These are phyloP conservation scores for Morphnarchus princeps DNA, from an alignment of 2,113 vertebrate species.

Conservation along the genomic window DNA sequence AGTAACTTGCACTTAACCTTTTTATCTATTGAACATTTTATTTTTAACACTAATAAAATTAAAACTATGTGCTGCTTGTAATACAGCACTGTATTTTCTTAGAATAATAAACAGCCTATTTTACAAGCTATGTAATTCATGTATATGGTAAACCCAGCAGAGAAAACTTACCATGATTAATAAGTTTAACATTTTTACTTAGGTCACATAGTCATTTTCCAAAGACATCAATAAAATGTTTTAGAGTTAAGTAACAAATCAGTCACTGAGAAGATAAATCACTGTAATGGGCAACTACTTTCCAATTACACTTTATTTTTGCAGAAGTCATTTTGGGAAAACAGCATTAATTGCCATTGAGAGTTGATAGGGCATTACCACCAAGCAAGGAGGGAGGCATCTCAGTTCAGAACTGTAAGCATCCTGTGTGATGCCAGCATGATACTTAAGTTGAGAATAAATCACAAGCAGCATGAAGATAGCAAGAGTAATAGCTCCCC, in stretches of 20 bases:
- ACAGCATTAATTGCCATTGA: constrained; percentile 35
- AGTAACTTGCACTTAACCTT: constrained; percentile 31
- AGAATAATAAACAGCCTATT: constrained; percentile 24
- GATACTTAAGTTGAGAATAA: constrained; percentile 20
- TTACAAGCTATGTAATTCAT: constrained; percentile 39
- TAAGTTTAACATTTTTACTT: constrained; percentile 58
- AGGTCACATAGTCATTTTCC: constrained; percentile 26
- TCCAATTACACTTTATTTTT: constrained; percentile 52
- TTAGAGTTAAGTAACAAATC: constrained; percentile 57
- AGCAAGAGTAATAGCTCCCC: not conserved
- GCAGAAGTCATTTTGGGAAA: constrained; percentile 38
- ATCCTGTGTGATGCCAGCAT: constrained; percentile 29
- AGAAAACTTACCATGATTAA: constrained; percentile 38
- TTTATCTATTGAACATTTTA: constrained; percentile 2
- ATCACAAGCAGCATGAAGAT: constrained; percentile 17
- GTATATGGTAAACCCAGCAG: constrained; percentile 1
- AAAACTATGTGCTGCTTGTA: not conserved
- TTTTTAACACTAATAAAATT: constrained; percentile 32
- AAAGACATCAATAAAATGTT: constrained; percentile 52
- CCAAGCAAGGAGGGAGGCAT: not conserved
- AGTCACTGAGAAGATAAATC: constrained; percentile 43
- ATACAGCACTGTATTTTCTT: not conserved
- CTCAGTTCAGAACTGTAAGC: not conserved
- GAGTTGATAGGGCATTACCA: constrained; percentile 49
- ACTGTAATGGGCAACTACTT: constrained; percentile 46